Evolutionary conservation across 2,113 vertebrate species (phyloP).

Genomic region (Pluvianellus socialis): DNA sequence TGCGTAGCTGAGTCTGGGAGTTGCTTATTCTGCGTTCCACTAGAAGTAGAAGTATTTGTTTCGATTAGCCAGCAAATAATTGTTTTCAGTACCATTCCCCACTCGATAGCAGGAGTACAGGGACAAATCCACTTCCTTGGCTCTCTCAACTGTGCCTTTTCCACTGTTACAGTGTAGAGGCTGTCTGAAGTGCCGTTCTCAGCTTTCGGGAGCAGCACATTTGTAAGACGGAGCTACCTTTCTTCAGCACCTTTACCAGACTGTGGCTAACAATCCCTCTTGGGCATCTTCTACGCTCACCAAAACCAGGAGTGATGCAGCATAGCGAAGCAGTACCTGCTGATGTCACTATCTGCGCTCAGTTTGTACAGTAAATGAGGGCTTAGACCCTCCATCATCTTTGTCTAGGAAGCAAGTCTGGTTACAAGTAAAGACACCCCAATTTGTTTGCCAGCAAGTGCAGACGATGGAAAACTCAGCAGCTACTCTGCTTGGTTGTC

Average conservation of each 20-base stretch:
- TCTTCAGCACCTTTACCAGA: background rate
- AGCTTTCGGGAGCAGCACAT: background rate
- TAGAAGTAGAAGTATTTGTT: background rate
- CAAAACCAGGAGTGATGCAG: background rate
- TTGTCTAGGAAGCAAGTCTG: background rate
- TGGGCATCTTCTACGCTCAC: background rate
- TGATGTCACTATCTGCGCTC: background rate
- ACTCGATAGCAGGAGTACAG: background rate
- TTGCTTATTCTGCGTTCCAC: conserved; percentile 14
- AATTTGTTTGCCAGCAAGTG: background rate
- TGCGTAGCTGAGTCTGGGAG: conserved; percentile 38
- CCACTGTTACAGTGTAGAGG: background rate
- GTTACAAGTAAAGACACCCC: background rate
- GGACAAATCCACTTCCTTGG: background rate
- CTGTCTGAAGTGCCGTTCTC: background rate
- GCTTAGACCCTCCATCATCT: background rate
- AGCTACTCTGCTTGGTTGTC: background rate
- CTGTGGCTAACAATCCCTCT: background rate
- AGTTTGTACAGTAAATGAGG: background rate
- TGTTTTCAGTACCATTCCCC: background rate
- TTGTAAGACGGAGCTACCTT: background rate
- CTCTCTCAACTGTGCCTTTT: background rate
- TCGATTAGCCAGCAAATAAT: background rate
- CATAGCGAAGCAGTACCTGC: background rate
- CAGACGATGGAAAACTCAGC: background rate